Evolutionary conservation across 2,888 invertebrate species (phyloP).

Genomic region (Rhaphigaster nebulosa): DNA sequence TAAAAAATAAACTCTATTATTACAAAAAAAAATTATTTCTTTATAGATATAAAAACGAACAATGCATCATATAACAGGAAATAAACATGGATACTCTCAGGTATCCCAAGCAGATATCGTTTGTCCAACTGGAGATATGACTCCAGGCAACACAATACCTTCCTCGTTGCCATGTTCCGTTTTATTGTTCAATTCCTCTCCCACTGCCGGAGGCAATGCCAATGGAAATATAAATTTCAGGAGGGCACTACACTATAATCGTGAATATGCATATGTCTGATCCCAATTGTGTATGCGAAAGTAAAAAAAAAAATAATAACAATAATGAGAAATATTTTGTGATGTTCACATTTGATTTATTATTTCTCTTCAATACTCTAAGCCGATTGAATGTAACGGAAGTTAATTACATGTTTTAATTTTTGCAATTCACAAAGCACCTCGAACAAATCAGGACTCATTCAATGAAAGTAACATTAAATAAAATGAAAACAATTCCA

Average conservation of each 20-base stretch:
- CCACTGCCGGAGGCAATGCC: neutral
- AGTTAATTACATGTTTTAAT: neutral
- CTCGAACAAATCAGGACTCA: too few relatives aligned
- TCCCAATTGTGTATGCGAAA: too few relatives aligned
- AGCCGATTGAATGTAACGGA: neutral
- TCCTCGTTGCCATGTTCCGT: neutral
- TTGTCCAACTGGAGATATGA: neutral
- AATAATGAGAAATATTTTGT: neutral
- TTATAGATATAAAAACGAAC: neutral
- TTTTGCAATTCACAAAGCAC: neutral
- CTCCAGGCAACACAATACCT: neutral
- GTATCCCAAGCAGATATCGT: neutral
- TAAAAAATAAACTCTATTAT: neutral
- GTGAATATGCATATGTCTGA: neutral
- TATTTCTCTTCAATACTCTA: neutral
- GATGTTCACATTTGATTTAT: neutral
- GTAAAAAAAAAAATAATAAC: too few relatives aligned
- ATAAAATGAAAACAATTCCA: neutral
- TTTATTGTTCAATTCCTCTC: neutral
- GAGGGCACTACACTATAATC: neutral
- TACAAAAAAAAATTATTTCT: neutral
- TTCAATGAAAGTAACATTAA: neutral
- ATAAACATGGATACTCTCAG: neutral
- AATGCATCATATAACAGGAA: neutral
- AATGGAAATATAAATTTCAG: neutral